A percentile compares a stretch with the other conserved stretches of the same genome.
Evolutionary conservation across 2,113 vertebrate genomes (phyloP).

Genomic region (Seriola dumerili): DNA sequence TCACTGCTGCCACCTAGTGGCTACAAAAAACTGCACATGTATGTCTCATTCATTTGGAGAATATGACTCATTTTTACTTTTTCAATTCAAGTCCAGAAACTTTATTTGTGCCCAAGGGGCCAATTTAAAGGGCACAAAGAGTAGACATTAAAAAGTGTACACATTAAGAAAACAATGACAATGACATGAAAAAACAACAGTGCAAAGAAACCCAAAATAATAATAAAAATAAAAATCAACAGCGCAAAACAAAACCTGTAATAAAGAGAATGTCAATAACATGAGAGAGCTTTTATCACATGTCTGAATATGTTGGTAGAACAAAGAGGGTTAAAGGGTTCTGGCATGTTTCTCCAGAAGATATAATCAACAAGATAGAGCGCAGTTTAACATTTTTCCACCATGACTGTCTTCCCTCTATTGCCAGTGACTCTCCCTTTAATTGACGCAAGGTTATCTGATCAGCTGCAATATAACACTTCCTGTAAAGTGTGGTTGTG

Average conservation of each 20-base stretch:
- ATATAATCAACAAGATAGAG: neutral
- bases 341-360: neutral
- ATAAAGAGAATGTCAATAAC: too few relatives aligned
- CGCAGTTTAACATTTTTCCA: neutral
- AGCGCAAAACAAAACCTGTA: too few relatives aligned
- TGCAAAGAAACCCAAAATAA: too few relatives aligned
- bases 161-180: too few relatives aligned
- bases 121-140: too few relatives aligned
- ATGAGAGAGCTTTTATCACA: too few relatives aligned
- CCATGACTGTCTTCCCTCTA: neutral
- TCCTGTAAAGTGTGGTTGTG: neutral
- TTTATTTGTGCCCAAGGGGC: too few relatives aligned
- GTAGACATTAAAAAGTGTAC: too few relatives aligned
- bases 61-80: slow-evolving; percentile 12
- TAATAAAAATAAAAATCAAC: too few relatives aligned
- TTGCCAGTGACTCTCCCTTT: neutral
- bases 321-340: neutral
- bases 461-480: neutral
- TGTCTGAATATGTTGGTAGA: neutral
- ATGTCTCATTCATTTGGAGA: neutral
- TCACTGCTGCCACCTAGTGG: slow-evolving; percentile 62
- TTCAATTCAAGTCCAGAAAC: neutral
- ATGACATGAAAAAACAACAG: too few relatives aligned
- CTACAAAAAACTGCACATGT: neutral
- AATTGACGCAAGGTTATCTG: neutral